phyloP scores from a whole-genome alignment of 2,888 invertebrate species.

The Julus scanicus region DNA sequence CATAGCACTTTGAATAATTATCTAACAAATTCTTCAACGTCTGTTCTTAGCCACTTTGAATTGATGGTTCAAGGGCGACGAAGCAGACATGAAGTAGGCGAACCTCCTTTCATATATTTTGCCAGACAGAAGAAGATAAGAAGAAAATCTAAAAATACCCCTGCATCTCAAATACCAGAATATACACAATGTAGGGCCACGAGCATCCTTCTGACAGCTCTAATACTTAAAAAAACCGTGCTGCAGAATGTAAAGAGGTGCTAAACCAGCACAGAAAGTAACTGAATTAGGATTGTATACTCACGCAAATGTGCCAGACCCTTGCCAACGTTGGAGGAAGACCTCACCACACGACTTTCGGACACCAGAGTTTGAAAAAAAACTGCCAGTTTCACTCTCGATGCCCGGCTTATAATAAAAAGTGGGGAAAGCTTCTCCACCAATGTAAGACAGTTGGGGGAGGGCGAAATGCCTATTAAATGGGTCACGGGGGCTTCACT shows the following conservation, averaged over 20 bases:
- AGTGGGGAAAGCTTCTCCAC: not conserved
- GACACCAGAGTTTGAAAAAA: not conserved
- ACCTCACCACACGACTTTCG: not conserved
- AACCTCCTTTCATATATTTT: not conserved
- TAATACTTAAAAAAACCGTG: too few relatives aligned
- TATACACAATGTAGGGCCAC: not conserved
- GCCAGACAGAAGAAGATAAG: not conserved
- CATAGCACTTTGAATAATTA: not conserved
- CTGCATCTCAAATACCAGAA: not conserved
- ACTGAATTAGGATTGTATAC: too few relatives aligned
- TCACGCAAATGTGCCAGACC: not conserved
- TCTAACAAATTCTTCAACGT: not conserved
- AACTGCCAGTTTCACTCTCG: not conserved
- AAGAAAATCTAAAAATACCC: not conserved
- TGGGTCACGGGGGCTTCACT: constrained; percentile 38
- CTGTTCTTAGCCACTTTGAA: not conserved
- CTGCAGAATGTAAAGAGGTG: too few relatives aligned
- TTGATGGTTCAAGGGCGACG: not conserved
- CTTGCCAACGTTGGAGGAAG: not conserved
- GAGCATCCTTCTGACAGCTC: constrained; percentile 10
- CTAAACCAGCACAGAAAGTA: too few relatives aligned
- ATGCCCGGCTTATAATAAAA: not conserved
- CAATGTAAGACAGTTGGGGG: constrained; percentile 37
- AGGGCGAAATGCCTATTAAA: constrained; percentile 36
- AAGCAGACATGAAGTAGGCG: not conserved